These are phyloP conservation scores for Cenopis cana DNA, from an alignment of 2,888 invertebrate species.

Conservation along the genomic window DNA sequence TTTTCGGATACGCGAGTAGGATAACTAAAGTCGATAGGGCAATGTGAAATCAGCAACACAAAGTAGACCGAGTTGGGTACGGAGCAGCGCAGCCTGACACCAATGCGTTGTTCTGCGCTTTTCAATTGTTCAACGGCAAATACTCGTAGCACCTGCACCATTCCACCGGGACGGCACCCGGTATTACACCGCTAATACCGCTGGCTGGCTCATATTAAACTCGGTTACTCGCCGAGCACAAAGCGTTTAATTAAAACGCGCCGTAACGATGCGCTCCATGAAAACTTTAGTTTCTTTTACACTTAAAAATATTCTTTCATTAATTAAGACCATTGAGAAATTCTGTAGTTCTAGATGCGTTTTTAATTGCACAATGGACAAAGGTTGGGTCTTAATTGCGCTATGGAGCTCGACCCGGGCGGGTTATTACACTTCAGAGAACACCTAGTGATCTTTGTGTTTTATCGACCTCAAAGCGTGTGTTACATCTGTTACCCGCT, in stretches of 20 bases:
- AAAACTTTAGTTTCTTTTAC: constrained; percentile 37
- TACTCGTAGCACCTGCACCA: constrained; percentile 14
- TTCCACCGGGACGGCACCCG: constrained; percentile 5
- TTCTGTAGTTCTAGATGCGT: constrained; percentile 35
- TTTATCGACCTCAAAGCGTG: constrained; percentile 3
- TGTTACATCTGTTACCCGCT: constrained; percentile 24
- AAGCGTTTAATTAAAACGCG: constrained; percentile 42
- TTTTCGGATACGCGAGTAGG: background rate
- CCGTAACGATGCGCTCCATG: constrained; percentile 37
- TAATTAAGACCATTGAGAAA: constrained; percentile 34
- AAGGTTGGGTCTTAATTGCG: constrained; percentile 29
- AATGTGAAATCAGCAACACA: background rate
- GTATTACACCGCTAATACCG: constrained; percentile 29
- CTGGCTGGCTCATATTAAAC: constrained; percentile 29
- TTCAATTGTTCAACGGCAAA: constrained; percentile 20
- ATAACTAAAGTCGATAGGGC: constrained; percentile 2
- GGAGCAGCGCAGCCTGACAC: background rate
- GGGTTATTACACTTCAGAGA: constrained; percentile 24
- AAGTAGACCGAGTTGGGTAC: background rate
- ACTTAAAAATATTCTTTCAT: constrained; percentile 28
- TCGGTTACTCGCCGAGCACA: constrained; percentile 32
- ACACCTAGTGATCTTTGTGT: constrained; percentile 10
- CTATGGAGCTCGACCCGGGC: constrained; percentile 4
- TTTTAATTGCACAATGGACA: constrained; percentile 37
- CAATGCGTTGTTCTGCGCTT: constrained; percentile 1